These are phyloP conservation scores for Latheticus oryzae DNA, from an alignment of 2,888 invertebrate genomes.

Conservation along the genomic window DNA sequence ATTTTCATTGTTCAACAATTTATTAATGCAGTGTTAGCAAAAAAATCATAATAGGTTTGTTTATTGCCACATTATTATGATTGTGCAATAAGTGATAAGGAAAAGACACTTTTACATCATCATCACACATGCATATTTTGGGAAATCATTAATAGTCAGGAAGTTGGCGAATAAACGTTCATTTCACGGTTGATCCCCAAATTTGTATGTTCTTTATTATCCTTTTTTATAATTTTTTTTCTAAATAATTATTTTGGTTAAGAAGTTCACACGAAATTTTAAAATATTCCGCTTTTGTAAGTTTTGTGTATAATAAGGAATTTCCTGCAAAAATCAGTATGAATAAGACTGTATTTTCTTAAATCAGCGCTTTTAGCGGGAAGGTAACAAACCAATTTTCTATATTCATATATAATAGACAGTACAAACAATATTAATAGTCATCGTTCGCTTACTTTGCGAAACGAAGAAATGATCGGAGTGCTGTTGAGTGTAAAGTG, in stretches of 20 bases:
- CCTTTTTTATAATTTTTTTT: no score
- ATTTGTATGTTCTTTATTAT: no score
- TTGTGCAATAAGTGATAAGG: slow-evolving; percentile 7
- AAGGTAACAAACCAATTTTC: slow-evolving; percentile 32
- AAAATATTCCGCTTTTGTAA: neutral
- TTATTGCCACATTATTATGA: slow-evolving; percentile 7
- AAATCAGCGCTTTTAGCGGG: slow-evolving; percentile 23
- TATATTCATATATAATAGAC: slow-evolving; percentile 12
- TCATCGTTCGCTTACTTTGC: slow-evolving; percentile 10
- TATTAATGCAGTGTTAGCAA: slow-evolving; percentile 10
- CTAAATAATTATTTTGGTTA: no score
- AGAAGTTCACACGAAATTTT: no score
- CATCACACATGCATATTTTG: no score
- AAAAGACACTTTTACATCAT: no score
- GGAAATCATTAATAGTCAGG: no score
- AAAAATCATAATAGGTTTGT: slow-evolving; percentile 32
- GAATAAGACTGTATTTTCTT: no score
- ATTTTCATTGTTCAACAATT: slow-evolving; percentile 11
- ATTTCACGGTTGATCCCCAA: no score
- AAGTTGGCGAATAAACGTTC: no score
- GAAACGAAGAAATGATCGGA: slow-evolving; percentile 6
- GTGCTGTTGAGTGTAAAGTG: neutral
- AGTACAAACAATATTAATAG: slow-evolving; percentile 9
- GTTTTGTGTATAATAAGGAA: neutral
- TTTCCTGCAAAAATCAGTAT: neutral